phyloP scores from a whole-genome alignment of 2,113 vertebrate species.

The Phylloscopus trochilus region DNA sequence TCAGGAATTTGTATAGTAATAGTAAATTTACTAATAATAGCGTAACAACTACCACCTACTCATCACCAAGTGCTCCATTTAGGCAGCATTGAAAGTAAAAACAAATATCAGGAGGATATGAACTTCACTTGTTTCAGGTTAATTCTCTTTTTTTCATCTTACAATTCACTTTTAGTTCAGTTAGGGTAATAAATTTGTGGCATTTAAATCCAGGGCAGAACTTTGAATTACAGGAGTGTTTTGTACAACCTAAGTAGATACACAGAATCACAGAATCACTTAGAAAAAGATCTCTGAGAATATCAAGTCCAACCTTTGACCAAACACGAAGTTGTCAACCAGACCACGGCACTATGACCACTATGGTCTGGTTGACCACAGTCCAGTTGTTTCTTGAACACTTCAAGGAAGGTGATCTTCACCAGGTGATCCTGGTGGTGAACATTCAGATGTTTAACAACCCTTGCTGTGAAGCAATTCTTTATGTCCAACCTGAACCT shows the following conservation, averaged over 20 bases:
- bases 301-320: background rate
- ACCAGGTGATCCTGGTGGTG: background rate
- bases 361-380: background rate
- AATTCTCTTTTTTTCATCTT: background rate
- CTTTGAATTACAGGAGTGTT: background rate
- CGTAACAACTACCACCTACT: background rate
- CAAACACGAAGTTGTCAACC: background rate
- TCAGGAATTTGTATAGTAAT: background rate
- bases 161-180: background rate
- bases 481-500: background rate
- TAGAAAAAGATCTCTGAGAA: background rate
- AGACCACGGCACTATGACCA: background rate
- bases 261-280: background rate
- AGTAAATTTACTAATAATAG: background rate
- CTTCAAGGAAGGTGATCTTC: background rate
- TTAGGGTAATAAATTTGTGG: background rate
- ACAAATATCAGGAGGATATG: background rate
- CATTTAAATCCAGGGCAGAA: background rate
- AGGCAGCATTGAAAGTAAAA: background rate
- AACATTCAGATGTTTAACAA: background rate
- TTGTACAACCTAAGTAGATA: background rate
- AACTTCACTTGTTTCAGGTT: background rate
- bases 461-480: background rate
- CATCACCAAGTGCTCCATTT: background rate
- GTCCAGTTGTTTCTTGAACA: background rate